Conservation (phyloP, 2,113 vertebrate species). For the Argyrosomus japonicus region DNA sequence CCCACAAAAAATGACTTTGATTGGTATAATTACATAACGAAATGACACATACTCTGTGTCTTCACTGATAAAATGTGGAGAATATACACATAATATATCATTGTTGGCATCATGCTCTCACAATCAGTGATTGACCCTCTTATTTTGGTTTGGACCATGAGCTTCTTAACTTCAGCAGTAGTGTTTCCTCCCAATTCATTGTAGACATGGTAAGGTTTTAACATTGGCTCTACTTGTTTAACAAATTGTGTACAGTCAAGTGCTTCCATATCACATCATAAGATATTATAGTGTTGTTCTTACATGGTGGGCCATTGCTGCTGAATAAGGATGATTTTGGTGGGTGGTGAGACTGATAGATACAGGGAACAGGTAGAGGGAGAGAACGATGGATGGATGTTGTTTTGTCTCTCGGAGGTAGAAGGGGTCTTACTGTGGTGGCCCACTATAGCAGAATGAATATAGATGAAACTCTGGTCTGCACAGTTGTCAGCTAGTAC, state of each 20-base stretch:
- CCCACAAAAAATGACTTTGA: background rate
- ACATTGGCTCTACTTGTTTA: background rate
- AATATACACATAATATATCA: background rate
- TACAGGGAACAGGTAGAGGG: slow-evolving; percentile 22
- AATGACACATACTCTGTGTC: background rate
- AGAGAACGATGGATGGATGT: slow-evolving; percentile 45
- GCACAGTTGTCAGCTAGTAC: slow-evolving; percentile 73
- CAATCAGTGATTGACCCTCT: background rate
- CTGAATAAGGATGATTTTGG: slow-evolving; percentile 10
- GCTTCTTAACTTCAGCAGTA: background rate
- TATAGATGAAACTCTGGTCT: slow-evolving; percentile 76
- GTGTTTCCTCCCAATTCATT: background rate
- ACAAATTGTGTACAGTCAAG: background rate
- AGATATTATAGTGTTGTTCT: background rate
- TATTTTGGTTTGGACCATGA: background rate
- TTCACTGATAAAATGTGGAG: background rate
- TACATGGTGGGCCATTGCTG: background rate
- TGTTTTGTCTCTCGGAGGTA: slow-evolving; percentile 63
- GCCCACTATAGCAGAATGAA: slow-evolving; percentile 69
- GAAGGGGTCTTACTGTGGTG: slow-evolving; percentile 57
- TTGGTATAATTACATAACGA: background rate
- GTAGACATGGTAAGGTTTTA: background rate
- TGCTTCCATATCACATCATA: background rate
- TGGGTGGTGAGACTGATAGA: slow-evolving; percentile 10
- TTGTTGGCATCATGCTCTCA: background rate